A percentile compares a stretch with the other conserved stretches of the same genome.
Conservation (phyloP, 1,140 invertebrate species). For the Nasonia giraulti region DNA sequence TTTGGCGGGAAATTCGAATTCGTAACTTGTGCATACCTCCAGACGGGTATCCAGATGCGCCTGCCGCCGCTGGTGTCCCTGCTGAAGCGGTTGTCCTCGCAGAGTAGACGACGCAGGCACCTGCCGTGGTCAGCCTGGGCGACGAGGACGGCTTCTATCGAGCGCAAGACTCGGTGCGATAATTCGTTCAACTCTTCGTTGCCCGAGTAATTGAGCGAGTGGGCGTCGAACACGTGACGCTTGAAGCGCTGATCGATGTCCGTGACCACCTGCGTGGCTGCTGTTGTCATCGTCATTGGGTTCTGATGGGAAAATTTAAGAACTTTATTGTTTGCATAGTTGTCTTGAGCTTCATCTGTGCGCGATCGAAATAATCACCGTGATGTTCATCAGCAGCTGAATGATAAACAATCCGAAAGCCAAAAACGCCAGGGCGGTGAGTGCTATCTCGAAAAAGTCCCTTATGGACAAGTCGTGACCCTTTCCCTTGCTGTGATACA, state of each 20-base stretch:
- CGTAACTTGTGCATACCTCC: conserved; percentile 76
- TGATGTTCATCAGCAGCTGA: conserved; percentile 80
- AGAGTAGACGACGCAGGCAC: conserved; percentile 79
- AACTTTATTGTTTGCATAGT: neutral
- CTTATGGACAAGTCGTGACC: conserved; percentile 76
- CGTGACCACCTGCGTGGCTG: conserved; percentile 45
- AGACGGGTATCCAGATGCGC: conserved; percentile 80
- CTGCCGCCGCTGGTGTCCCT: conserved; percentile 72
- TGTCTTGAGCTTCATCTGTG: too few relatives aligned
- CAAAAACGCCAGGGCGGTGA: conserved; percentile 85
- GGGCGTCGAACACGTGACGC: conserved; percentile 55
- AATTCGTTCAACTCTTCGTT: conserved; percentile 75
- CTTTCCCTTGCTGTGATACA: conserved; percentile 71
- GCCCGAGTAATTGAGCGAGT: conserved; percentile 54
- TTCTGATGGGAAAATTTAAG: conserved; percentile 42
- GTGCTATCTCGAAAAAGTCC: conserved; percentile 85
- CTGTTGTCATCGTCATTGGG: conserved; percentile 54
- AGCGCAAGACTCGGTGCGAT: conserved; percentile 74
- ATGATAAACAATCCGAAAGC: conserved; percentile 86
- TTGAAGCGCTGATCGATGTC: conserved; percentile 58
- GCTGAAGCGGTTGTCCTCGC: conserved; percentile 79
- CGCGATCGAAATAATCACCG: conserved; percentile 56
- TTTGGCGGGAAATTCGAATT: neutral
- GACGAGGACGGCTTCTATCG: conserved; percentile 75
- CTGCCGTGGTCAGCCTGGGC: conserved; percentile 70